Percentiles rank a stretch among this genome's conserved stretches.
Conservation (phyloP, 2,113 vertebrate species). For the Talpa occidentalis region DNA sequence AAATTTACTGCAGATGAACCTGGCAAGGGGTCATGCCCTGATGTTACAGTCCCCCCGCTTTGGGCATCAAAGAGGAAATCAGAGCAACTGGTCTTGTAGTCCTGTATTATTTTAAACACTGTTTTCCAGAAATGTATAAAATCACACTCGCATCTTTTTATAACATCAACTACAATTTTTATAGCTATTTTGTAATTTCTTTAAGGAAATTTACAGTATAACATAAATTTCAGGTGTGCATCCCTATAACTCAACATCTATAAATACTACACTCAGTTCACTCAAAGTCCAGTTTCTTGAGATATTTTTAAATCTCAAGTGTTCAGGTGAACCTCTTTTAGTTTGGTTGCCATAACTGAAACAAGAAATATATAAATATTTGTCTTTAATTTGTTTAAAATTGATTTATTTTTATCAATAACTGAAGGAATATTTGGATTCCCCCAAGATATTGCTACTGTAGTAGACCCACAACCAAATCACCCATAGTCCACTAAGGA, state of each 20-base stretch:
- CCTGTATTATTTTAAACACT: neutral
- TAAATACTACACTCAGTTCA: too few relatives aligned
- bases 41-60: neutral
- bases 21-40: neutral
- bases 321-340: neutral
- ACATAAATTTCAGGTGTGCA: neutral
- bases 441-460: too few relatives aligned
- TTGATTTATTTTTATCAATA: too few relatives aligned
- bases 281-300: neutral
- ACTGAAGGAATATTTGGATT: too few relatives aligned
- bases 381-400: too few relatives aligned
- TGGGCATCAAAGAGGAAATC: neutral
- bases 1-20: neutral
- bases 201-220: neutral
- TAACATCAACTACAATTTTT: neutral
- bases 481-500: too few relatives aligned
- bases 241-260: neutral
- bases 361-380: too few relatives aligned
- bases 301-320: neutral
- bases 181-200: too few relatives aligned
- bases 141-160: neutral
- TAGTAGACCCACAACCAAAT: too few relatives aligned
- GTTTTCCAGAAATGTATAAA: neutral
- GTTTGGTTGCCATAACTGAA: neutral
- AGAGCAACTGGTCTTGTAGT: neutral